Percentiles rank a stretch among this genome's conserved stretches.
phyloP scores from a whole-genome alignment of 2,113 vertebrate species.

The Illadopsis cleaveri region DNA sequence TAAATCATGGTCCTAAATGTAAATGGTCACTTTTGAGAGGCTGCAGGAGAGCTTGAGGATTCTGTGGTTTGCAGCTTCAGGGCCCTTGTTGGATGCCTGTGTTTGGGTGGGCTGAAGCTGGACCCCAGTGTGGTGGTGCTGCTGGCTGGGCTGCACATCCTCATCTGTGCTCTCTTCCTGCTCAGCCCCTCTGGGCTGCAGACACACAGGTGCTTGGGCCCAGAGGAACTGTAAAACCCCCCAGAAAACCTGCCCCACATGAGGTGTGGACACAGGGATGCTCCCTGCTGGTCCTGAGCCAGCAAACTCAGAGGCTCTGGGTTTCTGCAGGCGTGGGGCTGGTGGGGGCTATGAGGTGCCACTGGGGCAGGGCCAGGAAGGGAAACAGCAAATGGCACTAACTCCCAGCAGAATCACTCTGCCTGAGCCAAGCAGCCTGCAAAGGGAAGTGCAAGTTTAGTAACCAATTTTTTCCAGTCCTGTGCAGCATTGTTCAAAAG shows the following conservation, averaged over 20 bases:
- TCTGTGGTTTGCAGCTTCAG: not conserved
- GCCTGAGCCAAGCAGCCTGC: not conserved
- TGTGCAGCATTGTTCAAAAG: conserved; percentile 55
- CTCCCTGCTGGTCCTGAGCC: not conserved
- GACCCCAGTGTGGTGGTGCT: not conserved
- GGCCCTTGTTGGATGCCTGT: rapidly evolving
- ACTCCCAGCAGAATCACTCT: not conserved
- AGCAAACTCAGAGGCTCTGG: rapidly evolving
- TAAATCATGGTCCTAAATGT: not conserved
- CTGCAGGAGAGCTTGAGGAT: not conserved
- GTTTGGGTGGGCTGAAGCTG: not conserved
- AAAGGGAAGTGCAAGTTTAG: conserved; percentile 36
- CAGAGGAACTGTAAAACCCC: rapidly evolving
- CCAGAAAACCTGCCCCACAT: rapidly evolving
- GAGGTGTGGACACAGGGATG: not conserved
- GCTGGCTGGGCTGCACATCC: not conserved
- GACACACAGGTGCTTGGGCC: rapidly evolving
- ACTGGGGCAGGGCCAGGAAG: not conserved
- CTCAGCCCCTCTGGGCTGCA: not conserved
- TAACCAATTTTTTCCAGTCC: conserved; percentile 27
- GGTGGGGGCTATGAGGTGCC: not conserved
- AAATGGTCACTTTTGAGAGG: not conserved
- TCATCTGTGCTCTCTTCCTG: not conserved
- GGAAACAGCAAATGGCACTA: not conserved
- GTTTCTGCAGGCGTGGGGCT: not conserved